phyloP scores from a whole-genome alignment of 2,888 invertebrate genomes.

The Clanis bilineata region DNA sequence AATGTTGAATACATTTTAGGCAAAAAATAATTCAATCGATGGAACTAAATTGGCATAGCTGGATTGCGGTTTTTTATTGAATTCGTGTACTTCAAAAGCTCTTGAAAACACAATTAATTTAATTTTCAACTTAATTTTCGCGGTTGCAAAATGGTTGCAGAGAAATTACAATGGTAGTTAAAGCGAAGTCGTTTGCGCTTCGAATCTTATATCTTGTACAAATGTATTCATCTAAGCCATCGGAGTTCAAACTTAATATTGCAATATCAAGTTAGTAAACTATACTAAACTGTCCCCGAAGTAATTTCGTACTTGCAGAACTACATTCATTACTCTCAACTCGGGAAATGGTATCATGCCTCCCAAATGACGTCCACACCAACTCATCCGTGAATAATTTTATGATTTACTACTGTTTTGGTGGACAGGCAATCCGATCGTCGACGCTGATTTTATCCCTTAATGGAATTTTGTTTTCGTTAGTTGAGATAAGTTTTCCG shows the following conservation, averaged over 20 bases:
- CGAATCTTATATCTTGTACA: not conserved
- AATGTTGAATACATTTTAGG: not conserved
- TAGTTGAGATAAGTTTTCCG: slow-evolving; percentile 39
- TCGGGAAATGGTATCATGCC: slow-evolving; percentile 25
- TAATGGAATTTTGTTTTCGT: slow-evolving; percentile 54
- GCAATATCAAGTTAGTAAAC: not conserved
- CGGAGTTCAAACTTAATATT: not conserved
- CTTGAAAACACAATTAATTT: not conserved
- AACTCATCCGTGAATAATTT: slow-evolving; percentile 11
- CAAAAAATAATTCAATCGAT: not conserved
- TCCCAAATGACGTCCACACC: slow-evolving; percentile 13
- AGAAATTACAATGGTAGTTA: not conserved
- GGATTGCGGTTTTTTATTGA: not conserved
- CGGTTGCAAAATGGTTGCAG: not conserved
- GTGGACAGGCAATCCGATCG: slow-evolving; percentile 25
- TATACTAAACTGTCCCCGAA: slow-evolving; percentile 35
- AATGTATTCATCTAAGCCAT: not conserved
- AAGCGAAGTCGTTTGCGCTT: not conserved
- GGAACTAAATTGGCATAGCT: not conserved
- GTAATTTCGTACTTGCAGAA: slow-evolving; percentile 38
- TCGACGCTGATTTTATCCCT: slow-evolving; percentile 36
- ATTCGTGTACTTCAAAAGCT: not conserved
- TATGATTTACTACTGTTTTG: slow-evolving; percentile 19
- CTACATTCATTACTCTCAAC: slow-evolving; percentile 25
- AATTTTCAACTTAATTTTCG: not conserved